Evolutionary conservation across 2,888 invertebrate genomes (phyloP), one percentile per base, ranked within the genome.

Genomic region (Hoplodrina ambigua): DNA sequence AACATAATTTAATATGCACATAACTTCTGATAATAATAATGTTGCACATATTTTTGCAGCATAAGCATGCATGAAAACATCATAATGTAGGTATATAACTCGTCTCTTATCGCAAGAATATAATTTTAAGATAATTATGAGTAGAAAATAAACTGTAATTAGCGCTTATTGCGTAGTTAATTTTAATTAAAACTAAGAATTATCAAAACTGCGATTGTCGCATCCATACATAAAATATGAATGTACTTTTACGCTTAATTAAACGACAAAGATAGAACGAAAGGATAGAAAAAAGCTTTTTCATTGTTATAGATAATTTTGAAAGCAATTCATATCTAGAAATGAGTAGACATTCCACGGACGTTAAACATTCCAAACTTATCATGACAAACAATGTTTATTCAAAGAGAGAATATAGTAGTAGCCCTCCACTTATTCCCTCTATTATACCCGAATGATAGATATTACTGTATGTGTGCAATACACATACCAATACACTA

Each of bases 41-140:
- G 19, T 46, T 49, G 41, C n/a, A 52, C n/a, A 30, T 50, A 56
- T 33, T 33, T 64, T 65, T 50, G 41, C 50, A 7, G 4, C 25
- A 20, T 49, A 72, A n/a, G 41, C 19, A 72, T 44, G 33, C 25
- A 37, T 72, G 58, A 59, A 59, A 69, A 54, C 49, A 58, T 58
- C 33, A 58, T 68, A 33, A 58, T 49, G 4, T n/a, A n/a, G n/a
- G n/a, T 58, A 44, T 19, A 8, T 50, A 15, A 49, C 20, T 46
- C 20, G 2, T n/a, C n/a, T 30, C 13, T 41, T 65, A 25, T 15
- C 33, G 19, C 58, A 44, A n/a, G 25, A 50, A 33, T 19, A 54
- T 58, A 20, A 49, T 68, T 69, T 49, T 2, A 55, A 69, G 1
- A 33, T 52, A 30, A 65, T 58, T 15, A 41, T 13, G 11, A 46